phyloP scores from a whole-genome alignment of 2,888 invertebrate genomes.

The Bibio marci region DNA sequence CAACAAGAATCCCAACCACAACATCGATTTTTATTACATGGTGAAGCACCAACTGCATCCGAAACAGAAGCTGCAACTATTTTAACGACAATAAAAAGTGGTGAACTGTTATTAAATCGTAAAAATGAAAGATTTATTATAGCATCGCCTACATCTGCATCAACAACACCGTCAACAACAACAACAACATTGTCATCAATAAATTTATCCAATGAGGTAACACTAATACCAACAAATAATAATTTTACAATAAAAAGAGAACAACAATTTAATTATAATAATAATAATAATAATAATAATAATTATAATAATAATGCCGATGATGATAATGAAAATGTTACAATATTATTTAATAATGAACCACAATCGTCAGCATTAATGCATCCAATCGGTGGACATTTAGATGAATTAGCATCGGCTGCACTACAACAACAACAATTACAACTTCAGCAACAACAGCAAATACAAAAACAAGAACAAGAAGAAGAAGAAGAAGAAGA shows the following conservation, averaged over 20 bases:
- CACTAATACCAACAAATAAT: too few species aligned
- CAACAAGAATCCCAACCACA: slow-evolving; percentile 11
- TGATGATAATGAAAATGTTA: slow-evolving; percentile 2
- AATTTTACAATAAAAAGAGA: too few species aligned
- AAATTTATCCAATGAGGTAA: too few species aligned
- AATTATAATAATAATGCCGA: too few species aligned
- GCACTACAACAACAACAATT: slow-evolving; percentile 15
- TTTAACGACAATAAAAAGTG: slow-evolving; percentile 23
- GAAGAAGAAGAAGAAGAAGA: background rate
- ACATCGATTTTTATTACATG: background rate
- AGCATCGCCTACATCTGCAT: slow-evolving; percentile 1
- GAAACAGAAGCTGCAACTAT: slow-evolving; percentile 26
- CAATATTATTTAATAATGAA: slow-evolving; percentile 4
- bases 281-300: too few species aligned
- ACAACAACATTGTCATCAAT: too few species aligned
- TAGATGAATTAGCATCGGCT: slow-evolving; percentile 24
- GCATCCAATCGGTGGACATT: slow-evolving; percentile 5
- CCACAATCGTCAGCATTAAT: background rate
- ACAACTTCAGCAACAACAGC: too few species aligned
- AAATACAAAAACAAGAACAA: background rate
- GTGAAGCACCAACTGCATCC: slow-evolving; percentile 15
- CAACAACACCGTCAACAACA: slow-evolving; percentile 1
- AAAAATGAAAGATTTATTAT: background rate
- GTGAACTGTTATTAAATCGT: slow-evolving; percentile 13
- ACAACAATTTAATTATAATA: too few species aligned